Conservation (phyloP, 1,140 invertebrate species). For the Drosophila bocki region DNA sequence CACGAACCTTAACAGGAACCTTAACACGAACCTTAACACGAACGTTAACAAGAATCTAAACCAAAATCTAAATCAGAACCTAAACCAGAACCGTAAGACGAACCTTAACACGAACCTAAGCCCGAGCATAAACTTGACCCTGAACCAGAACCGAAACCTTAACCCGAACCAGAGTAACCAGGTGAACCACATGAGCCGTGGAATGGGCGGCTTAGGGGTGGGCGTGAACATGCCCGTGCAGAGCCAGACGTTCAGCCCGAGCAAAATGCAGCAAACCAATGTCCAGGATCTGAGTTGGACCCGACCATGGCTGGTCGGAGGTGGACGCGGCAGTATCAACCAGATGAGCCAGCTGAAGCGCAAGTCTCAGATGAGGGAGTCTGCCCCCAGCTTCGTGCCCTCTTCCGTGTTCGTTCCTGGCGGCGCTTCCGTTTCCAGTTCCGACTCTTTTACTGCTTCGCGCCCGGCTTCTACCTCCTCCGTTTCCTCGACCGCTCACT, state of each 20-base stretch:
- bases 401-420: not conserved
- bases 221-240: not conserved
- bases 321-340: not conserved
- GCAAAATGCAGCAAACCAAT: constrained; percentile 3
- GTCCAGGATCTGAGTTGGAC: too few species aligned
- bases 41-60: not conserved
- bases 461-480: not conserved
- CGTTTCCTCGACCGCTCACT: not conserved
- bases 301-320: not conserved
- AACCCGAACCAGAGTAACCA: not conserved
- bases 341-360: not conserved
- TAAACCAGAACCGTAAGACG: too few species aligned
- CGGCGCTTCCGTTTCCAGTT: not conserved
- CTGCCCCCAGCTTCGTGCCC: not conserved
- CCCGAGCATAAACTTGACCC: not conserved
- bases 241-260: not conserved
- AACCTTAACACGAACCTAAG: not conserved
- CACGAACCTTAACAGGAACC: too few species aligned
- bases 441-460: too few species aligned
- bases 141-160: not conserved
- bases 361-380: not conserved
- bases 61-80: not conserved
- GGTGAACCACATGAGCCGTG: not conserved
- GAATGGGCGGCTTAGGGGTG: not conserved
- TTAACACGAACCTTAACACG: not conserved